Evolutionary conservation across 1,140 invertebrate genomes (phyloP).

Genomic region (Tetragonula clypearis): DNA sequence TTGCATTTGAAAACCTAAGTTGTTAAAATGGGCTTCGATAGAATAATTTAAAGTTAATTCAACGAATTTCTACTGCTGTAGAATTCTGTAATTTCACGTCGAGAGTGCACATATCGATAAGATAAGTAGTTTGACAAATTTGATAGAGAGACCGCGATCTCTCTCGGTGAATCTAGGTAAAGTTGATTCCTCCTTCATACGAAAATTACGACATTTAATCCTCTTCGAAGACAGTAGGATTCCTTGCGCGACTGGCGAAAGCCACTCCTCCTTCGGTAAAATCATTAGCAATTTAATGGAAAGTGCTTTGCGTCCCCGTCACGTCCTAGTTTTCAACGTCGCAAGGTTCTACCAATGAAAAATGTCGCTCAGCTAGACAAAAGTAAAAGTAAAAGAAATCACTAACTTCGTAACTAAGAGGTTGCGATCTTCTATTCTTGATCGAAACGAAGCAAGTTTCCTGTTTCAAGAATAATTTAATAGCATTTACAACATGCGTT

Average conservation of each 20-base stretch:
- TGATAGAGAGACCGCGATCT: background rate
- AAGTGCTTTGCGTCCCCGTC: constrained; percentile 21
- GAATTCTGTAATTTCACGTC: too few species aligned
- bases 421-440: constrained; percentile 9
- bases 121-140: background rate
- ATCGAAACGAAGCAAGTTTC: background rate
- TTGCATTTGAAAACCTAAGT: too few species aligned
- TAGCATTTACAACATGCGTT: background rate
- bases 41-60: too few species aligned
- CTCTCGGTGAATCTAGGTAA: background rate
- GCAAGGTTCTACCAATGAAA: constrained; percentile 19
- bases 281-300: constrained; percentile 65
- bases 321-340: constrained; percentile 42
- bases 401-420: constrained; percentile 38
- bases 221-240: constrained; percentile 23
- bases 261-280: constrained; percentile 24
- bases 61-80: too few species aligned
- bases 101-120: too few species aligned
- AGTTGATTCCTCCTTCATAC: constrained; percentile 11
- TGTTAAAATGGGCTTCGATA: too few species aligned
- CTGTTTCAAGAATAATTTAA: background rate
- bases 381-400: constrained; percentile 27
- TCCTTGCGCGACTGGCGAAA: constrained; percentile 1
- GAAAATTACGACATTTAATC: constrained; percentile 5
- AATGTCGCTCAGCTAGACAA: background rate